Evolutionary conservation across 2,113 vertebrate genomes (phyloP), one percentile per base, ranked within the genome.

Genomic region (Excalfactoria chinensis): DNA sequence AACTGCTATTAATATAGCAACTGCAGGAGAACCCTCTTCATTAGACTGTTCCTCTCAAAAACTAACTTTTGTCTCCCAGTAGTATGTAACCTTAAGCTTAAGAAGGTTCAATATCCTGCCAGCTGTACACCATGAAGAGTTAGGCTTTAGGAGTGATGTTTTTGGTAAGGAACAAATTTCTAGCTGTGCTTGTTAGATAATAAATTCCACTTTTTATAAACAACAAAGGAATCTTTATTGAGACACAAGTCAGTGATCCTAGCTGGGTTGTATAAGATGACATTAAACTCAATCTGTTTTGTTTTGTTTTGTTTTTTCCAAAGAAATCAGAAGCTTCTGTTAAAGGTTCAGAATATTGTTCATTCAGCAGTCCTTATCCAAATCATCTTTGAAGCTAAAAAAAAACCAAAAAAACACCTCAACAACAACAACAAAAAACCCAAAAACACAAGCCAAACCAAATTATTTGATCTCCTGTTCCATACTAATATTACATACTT

Each of bases 221-320:
- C 16, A 77, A 89, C 75, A 95, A 95, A 89, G 71, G 64, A 87
- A 70, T 35, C n/a, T 91, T 88, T 89, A 81, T 80, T 60, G 67
- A 75, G 28, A 43, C 18, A 3, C 34, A 77, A 92, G n/a, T 64
- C 64, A 64, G 51, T 49, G 70, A 80, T 87, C 64, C 72, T 37
- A 59, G 85, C 58, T 60, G 34, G 20, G 9, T 60, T 35, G 64
- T 84, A 60, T 66, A 92, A 90, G 19, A 89, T 41, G 49, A 40
- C 55, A 87, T 80, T 90, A 93, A 81, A 96, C 96, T 95, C 34
- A 74, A 84, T 79, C n/a, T 74, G 22, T 86, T 62, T 5, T 79
- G n/a, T n/a, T n/a, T n/a, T n/a, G n/a, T n/a, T n/a, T n/a, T n/a
- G n/a, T n/a, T n/a, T n/a, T n/a, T n/a, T n/a, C n/a, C 37, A 37